Evolutionary conservation across 1,140 invertebrate genomes (phyloP).

Genomic region (Orius laevigatus): DNA sequence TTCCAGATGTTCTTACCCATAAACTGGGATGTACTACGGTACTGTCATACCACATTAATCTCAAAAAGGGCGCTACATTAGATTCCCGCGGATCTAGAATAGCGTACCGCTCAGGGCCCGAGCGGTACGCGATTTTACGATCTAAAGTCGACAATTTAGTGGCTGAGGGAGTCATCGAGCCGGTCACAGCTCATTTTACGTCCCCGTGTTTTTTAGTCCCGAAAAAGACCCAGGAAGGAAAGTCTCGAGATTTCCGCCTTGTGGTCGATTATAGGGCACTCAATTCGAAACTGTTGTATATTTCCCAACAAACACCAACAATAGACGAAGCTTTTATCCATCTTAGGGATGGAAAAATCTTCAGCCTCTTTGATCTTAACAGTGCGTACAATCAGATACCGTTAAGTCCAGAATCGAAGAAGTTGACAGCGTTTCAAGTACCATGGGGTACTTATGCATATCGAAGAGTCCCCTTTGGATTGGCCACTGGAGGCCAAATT

Average conservation of each 20-base stretch:
- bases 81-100: background rate
- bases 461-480: background rate
- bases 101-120: background rate
- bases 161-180: background rate
- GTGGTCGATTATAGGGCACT: background rate
- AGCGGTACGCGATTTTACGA: no score
- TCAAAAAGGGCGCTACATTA: background rate
- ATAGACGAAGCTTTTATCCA: background rate
- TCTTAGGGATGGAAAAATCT: no score
- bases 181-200: background rate
- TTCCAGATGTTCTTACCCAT: background rate
- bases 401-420: background rate
- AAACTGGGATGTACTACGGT: background rate
- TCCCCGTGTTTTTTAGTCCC: constrained; percentile 1
- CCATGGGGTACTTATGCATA: background rate
- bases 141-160: background rate
- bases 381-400: background rate
- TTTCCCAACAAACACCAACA: background rate
- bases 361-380: background rate
- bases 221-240: background rate
- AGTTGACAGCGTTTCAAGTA: background rate
- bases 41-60: background rate
- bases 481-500: no score
- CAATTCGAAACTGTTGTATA: background rate
- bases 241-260: background rate